phyloP scores from a whole-genome alignment of 2,888 invertebrate genomes.

The Phortica okadai region DNA sequence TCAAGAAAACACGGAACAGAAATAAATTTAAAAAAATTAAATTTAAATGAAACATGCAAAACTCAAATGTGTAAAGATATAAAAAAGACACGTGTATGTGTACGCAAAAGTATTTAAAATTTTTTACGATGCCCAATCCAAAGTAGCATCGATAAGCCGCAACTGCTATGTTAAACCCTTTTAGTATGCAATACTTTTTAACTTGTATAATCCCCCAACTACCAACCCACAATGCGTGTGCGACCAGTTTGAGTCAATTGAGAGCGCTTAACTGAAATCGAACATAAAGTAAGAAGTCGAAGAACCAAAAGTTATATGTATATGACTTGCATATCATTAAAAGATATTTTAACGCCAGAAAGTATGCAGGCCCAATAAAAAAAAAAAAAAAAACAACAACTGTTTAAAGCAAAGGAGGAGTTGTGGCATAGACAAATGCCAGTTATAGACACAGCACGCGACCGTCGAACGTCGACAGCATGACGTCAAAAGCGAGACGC shows the following conservation, averaged over 20 bases:
- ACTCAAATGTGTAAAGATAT: background rate
- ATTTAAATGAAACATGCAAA: too few species aligned
- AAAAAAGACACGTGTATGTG: background rate
- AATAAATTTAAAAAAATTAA: too few species aligned
- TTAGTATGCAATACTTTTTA: constrained; percentile 2
- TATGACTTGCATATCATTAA: constrained; percentile 22
- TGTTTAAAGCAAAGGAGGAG: background rate
- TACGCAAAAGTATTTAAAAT: constrained; percentile 70
- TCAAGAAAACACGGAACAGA: too few species aligned
- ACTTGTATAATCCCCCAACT: background rate
- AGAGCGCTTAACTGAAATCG: background rate
- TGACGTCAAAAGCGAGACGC: background rate
- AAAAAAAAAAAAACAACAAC: constrained; percentile 9
- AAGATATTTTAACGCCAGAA: background rate
- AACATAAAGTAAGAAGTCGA: background rate
- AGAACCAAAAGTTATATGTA: constrained; percentile 2
- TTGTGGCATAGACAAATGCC: constrained; percentile 7
- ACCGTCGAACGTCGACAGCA: background rate
- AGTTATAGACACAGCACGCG: constrained; percentile 27
- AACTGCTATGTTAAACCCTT: constrained; percentile 13
- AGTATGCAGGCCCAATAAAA: constrained; percentile 8
- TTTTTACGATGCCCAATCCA: constrained; percentile 6
- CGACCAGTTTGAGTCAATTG: background rate
- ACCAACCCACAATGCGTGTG: background rate
- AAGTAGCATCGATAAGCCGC: constrained; percentile 12